Evolutionary conservation across 2,888 invertebrate species (phyloP), one percentile per base, ranked within the genome.

Genomic region (Neoascia interrupta): DNA sequence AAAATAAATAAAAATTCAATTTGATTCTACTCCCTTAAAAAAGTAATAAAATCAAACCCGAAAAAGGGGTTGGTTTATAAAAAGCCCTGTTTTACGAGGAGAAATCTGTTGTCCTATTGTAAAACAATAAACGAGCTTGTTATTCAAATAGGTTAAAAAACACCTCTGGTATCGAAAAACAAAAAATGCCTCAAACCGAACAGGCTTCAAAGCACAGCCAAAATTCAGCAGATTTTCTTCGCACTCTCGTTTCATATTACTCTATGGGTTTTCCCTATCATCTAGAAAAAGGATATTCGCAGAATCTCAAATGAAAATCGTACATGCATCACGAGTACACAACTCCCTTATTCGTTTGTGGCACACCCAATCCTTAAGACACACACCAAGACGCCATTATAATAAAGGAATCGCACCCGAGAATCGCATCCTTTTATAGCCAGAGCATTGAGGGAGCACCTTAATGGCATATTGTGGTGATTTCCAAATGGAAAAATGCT

Each of bases 401-500:
- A 80, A 80, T 80, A 80, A 80, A 74, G 68, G 80, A 80, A 80
- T 80, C 80, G 69, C n/a, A n/a, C n/a, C 73, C 73, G 61, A 69
- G 63, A 80, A 80, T 80, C 74, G 80, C 73, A 80, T 80, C 80
- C 80, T 74, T 80, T 80, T 80, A 80, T 74, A 80, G 74, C 80
- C 36, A 39, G 69, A 80, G 58, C 74, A 80, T 82, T 73, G 76
- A 81, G 73, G 66, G 73, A 76, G 82, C 83, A 85, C 86, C 87
- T 87, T 87, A 88, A 88, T 88, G 87, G 87, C 86, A 87, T 86
- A 87, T 88, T 86, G 87, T 87, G 88, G 87, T 88, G 87, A 87
- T 87, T 87, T 85, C 85, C 82, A 87, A 85, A 85, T 84, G 84
- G 84, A 84, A 84, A 84, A 82, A 82, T 81, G 80, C 80, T 73